Evolutionary conservation across 2,797 vertebrate species (phyloP).

Genomic region (Siniperca obscura): DNA sequence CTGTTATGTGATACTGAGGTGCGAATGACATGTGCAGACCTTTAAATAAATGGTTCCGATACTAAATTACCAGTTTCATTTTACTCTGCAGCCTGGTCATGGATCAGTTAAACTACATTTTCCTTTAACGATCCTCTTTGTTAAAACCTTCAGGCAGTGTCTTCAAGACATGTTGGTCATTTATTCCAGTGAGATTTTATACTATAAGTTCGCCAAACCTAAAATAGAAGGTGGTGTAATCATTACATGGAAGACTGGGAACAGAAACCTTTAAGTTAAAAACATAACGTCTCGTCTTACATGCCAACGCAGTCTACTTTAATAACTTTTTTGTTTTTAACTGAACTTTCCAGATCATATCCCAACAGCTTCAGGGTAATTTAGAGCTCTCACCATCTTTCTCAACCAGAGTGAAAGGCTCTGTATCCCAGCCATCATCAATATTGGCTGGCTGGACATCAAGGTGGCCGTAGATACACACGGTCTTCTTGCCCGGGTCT

Average conservation of each 20-base stretch:
- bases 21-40: background rate
- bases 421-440: conserved; percentile 95
- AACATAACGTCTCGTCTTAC: background rate
- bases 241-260: background rate
- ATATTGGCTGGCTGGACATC: conserved; percentile 94
- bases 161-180: background rate
- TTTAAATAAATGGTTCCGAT: background rate
- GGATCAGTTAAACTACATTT: background rate
- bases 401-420: conserved; percentile 95
- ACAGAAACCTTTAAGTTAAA: background rate
- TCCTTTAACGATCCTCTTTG: background rate
- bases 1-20: background rate
- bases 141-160: background rate
- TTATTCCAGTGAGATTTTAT: conserved; percentile 18
- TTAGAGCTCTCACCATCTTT: conserved; percentile 88
- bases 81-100: background rate
- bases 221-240: background rate
- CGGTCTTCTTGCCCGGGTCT: conserved; percentile 93
- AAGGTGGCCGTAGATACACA: conserved; percentile 96
- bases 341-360: background rate
- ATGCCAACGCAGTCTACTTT: background rate
- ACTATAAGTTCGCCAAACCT: background rate
- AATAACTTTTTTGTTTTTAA: background rate
- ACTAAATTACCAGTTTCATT: too few relatives aligned
- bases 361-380: background rate